Conservation (phyloP, 2,113 vertebrate species). For the Andinoacara biseriatus region DNA sequence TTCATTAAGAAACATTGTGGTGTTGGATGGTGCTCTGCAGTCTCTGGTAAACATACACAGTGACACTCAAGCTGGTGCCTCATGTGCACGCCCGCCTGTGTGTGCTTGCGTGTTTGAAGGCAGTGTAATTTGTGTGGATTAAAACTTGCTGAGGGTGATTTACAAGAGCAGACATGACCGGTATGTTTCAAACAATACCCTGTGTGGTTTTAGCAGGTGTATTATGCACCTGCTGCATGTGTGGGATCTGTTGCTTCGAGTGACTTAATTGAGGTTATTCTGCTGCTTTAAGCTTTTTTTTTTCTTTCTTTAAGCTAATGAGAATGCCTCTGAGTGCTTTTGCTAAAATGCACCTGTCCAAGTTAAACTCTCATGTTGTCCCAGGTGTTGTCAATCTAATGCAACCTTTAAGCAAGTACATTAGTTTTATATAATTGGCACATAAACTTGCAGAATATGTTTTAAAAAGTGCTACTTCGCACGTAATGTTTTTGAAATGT, state of each 20-base stretch:
- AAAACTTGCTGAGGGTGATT: constrained; percentile 26
- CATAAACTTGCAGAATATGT: constrained; percentile 41
- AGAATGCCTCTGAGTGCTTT: neutral
- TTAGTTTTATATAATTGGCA: constrained; percentile 17
- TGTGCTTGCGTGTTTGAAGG: constrained; percentile 8
- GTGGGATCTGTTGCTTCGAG: constrained; percentile 27
- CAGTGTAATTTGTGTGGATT: constrained; percentile 20
- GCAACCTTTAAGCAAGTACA: constrained; percentile 29
- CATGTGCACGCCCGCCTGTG: neutral
- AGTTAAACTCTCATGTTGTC: neutral
- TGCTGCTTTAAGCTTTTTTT: constrained; percentile 33
- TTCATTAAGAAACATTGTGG: constrained; percentile 82
- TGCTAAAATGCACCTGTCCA: neutral
- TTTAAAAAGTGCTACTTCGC: constrained; percentile 23
- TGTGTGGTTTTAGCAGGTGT: constrained; percentile 66
- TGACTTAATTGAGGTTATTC: constrained; percentile 28
- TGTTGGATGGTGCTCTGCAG: constrained; percentile 89
- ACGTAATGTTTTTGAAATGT: neutral
- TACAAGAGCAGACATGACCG: constrained; percentile 70
- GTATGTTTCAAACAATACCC: constrained; percentile 52
- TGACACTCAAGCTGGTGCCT: neutral
- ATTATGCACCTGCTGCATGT: constrained; percentile 67
- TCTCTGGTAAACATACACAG: constrained; percentile 85
- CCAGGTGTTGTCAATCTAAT: no score
- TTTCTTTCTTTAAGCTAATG: neutral